Conservation (phyloP, 2,113 vertebrate genomes). For the Reinhardtius hippoglossoides region DNA sequence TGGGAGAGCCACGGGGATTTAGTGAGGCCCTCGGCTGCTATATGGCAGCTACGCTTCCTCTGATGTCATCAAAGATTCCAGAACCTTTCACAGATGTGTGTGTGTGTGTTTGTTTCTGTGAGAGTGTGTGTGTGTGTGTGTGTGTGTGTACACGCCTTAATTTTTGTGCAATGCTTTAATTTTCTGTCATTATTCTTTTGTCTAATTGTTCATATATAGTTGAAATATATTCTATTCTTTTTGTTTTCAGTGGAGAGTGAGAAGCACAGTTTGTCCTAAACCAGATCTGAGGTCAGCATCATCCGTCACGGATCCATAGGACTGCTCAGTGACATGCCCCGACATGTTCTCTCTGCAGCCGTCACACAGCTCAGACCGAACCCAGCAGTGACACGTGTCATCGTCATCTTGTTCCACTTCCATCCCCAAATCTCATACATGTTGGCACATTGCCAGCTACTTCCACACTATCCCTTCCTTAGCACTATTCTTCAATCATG, state of each 20-base stretch:
- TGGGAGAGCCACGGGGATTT: constrained; percentile 22
- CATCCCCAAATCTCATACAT: constrained; percentile 37
- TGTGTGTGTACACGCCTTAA: no score
- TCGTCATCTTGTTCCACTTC: constrained; percentile 20
- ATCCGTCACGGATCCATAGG: constrained; percentile 33
- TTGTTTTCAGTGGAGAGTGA: background rate
- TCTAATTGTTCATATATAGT: background rate
- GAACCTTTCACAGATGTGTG: no score
- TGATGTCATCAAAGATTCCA: no score
- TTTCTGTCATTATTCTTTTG: constrained; percentile 19
- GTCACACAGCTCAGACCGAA: constrained; percentile 22
- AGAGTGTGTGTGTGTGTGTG: no score
- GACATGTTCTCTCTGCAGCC: constrained; percentile 51
- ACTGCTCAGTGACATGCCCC: constrained; percentile 47
- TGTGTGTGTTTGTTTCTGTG: no score
- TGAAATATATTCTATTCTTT: no score
- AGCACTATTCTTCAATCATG: no score
- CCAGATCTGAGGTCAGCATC: constrained; percentile 25
- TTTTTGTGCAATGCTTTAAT: background rate
- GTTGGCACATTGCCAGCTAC: constrained; percentile 17
- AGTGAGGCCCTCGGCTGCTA: constrained; percentile 37
- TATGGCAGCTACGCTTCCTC: constrained; percentile 35
- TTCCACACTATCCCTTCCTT: background rate
- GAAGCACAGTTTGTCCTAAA: constrained; percentile 8
- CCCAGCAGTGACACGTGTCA: constrained; percentile 4